Conservation (phyloP, 2,113 vertebrate species). For the Sterrhoptilus dennistouni region DNA sequence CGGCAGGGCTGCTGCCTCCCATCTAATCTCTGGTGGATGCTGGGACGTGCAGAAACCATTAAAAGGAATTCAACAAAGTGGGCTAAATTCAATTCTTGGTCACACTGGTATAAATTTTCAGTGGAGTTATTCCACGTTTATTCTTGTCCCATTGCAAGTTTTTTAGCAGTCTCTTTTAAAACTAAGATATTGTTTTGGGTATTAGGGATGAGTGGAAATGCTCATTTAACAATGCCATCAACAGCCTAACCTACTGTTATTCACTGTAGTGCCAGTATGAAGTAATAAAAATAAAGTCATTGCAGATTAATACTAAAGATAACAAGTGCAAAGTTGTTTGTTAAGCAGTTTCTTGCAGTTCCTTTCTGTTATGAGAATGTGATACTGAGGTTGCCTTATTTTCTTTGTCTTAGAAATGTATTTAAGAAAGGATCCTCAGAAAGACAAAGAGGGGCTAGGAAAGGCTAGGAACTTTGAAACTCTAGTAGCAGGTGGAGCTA, state of each 20-base stretch:
- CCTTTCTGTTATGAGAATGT: not conserved
- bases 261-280: not conserved
- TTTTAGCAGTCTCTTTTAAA: not conserved
- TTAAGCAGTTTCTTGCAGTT: not conserved
- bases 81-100: not conserved
- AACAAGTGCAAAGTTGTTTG: not conserved
- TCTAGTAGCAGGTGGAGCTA: not conserved
- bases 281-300: not conserved
- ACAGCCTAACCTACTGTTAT: not conserved
- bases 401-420: not conserved
- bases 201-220: not conserved
- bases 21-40: not conserved
- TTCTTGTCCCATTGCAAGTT: not conserved
- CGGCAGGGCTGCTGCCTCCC: not conserved
- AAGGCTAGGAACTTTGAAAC: not conserved
- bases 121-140: not conserved
- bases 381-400: not conserved
- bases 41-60: not conserved
- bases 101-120: not conserved
- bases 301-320: not conserved
- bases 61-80: conserved; percentile 1
- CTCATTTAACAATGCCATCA: not conserved
- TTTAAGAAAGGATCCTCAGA: not conserved
- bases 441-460: not conserved
- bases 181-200: not conserved